phyloP scores from a whole-genome alignment of 1,140 invertebrate genomes.

The Brachionus angularis region DNA sequence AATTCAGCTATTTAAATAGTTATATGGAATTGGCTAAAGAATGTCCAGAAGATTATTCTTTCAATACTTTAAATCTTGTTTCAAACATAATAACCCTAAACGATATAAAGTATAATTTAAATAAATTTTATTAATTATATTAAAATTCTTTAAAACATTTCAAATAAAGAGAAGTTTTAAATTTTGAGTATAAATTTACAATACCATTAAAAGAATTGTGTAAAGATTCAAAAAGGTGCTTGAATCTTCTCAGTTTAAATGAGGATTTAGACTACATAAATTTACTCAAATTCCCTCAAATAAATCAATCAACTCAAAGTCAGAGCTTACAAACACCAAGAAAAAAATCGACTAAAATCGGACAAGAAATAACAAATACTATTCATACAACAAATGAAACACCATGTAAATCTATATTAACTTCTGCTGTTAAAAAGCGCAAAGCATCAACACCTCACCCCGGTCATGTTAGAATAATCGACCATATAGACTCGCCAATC shows the following conservation, averaged over 20 bases:
- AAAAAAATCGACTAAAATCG: neutral
- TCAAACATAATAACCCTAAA: too few species aligned
- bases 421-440: neutral
- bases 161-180: neutral
- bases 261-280: neutral
- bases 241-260: neutral
- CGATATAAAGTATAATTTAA: neutral
- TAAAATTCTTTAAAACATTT: too few species aligned
- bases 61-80: too few species aligned
- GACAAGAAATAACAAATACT: neutral
- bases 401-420: neutral
- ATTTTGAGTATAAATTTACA: conserved; percentile 15
- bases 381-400: neutral
- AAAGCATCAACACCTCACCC: conserved; percentile 1
- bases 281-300: neutral
- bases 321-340: neutral
- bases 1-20: too few species aligned
- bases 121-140: neutral
- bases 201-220: conserved; percentile 21
- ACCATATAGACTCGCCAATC: neutral
- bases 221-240: conserved; percentile 10
- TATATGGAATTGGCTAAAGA: too few species aligned
- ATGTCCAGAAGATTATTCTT: too few species aligned
- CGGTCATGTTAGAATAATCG: neutral
- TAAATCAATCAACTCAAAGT: neutral